A percentile compares a stretch with the other conserved stretches of the same genome.
phyloP scores from a whole-genome alignment of 2,888 invertebrate species.

The Acleris laterana region DNA sequence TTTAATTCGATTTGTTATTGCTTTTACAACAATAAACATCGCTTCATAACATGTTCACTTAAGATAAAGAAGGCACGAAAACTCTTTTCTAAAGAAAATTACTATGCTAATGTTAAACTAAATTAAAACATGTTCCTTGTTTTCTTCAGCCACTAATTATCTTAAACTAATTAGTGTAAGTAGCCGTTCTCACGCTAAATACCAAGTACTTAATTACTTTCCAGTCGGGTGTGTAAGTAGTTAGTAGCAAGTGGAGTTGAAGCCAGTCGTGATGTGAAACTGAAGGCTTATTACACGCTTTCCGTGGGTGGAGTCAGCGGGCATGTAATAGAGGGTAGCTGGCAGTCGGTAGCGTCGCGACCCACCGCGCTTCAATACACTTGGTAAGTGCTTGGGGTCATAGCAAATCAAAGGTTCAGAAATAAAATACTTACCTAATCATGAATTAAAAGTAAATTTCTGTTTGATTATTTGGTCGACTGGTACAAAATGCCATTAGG shows the following conservation, averaged over 20 bases:
- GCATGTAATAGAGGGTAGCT: slow-evolving; percentile 25
- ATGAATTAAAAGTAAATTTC: no score
- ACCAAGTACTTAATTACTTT: slow-evolving; percentile 30
- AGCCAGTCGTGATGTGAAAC: slow-evolving; percentile 24
- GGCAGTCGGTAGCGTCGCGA: slow-evolving; percentile 11
- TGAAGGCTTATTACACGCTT: slow-evolving; percentile 31
- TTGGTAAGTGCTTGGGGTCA: background rate
- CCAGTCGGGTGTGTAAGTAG: slow-evolving; percentile 23
- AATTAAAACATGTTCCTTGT: slow-evolving; percentile 9
- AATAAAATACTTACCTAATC: no score
- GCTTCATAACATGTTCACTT: no score
- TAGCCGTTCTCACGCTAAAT: slow-evolving; percentile 32
- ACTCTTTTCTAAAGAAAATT: background rate
- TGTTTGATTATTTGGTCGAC: no score
- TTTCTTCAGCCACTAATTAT: slow-evolving; percentile 12
- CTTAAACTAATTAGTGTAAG: slow-evolving; percentile 22
- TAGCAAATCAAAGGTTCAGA: background rate
- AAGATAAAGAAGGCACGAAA: no score
- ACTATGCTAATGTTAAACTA: background rate
- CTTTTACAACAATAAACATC: background rate
- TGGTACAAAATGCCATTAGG: no score
- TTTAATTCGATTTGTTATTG: background rate
- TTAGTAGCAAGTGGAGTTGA: slow-evolving; percentile 19
- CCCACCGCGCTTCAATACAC: slow-evolving; percentile 22
- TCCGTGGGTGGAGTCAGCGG: slow-evolving; percentile 12